Base-by-base conservation (phyloP, 2,888 invertebrate species). In the Pollenia labialis region DNA sequence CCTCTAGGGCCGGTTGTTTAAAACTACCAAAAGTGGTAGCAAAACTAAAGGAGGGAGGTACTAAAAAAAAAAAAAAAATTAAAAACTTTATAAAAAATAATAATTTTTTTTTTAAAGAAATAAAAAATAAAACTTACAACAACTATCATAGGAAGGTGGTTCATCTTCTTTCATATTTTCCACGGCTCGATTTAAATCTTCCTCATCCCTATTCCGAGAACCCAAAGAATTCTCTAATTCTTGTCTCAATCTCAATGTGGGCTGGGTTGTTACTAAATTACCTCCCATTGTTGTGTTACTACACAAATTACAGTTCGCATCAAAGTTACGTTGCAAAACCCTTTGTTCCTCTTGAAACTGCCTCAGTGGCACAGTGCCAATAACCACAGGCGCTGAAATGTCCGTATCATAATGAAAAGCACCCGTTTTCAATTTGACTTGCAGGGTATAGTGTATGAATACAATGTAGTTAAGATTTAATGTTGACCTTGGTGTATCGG, bases 401-500 rank as follows among this genome's bases (percentile, higher is more conserved):
- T 91, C 90, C 14, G 90, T 91, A 66, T 92, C 91, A 54, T 91
- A 91, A 82, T 92, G 92, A 62, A 92, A 91, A 71, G 81, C 90
- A 0, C 92, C 92, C 1, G 92, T 92, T 85, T 91, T 91, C 18
- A 92, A 85, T 66, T 90, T 91, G 16, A 91, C 89, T 81, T 91
- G 91, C 58, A 92, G 86, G 60, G 90, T 90, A 54, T 92, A 92
- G 71, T 92, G 92, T 14, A 92, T 81, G 46, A 91, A 92, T 16
- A 92, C 92, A 68, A 92, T 92, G 66, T 91, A 92, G 74, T 90
- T 91, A 68, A 90, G 89, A 85, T 92, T 91, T 6, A 92, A 88
- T 2, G 96, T 96, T 4, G 97, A 96, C 0, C 97, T 96, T 4
- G 96, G 96, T 89, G 96, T 95, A 95, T 89, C 94, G 94, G 88